Percentiles rank a stretch among this genome's conserved stretches.
Conservation (phyloP, 2,113 vertebrate genomes). For the Clarias magur region DNA sequence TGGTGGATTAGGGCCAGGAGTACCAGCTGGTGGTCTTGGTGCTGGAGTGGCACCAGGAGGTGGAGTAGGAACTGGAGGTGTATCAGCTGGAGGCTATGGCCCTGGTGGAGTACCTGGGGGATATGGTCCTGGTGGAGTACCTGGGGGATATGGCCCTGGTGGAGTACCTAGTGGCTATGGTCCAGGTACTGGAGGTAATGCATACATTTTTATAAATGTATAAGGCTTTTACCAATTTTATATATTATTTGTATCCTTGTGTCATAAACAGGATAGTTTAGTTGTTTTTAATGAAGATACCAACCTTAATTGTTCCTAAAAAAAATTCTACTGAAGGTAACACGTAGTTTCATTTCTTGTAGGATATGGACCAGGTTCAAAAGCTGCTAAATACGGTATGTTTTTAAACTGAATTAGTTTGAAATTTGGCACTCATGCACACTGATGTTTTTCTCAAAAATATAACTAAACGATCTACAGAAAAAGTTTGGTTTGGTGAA, state of each 20-base stretch:
- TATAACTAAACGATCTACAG: neutral
- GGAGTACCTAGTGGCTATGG: slow-evolving; percentile 24
- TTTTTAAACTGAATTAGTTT: neutral
- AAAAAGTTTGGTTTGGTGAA: neutral
- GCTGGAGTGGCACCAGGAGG: slow-evolving; percentile 26
- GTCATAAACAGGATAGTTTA: neutral
- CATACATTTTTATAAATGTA: neutral
- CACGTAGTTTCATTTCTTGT: slow-evolving; percentile 6
- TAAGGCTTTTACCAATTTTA: neutral
- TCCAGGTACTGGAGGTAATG: slow-evolving; percentile 50
- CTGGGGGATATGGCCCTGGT: slow-evolving; percentile 56
- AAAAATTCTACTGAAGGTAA: neutral
- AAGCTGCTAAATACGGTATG: slow-evolving; percentile 73
- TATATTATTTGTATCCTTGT: slow-evolving; percentile 20
- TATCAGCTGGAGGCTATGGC: slow-evolving; percentile 56
- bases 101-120: slow-evolving; percentile 56
- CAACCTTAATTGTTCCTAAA: neutral
- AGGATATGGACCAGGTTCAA: slow-evolving; percentile 67
- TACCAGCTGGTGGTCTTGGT: slow-evolving; percentile 30
- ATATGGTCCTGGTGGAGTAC: slow-evolving; percentile 62
- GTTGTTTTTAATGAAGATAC: neutral
- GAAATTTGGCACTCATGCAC: neutral
- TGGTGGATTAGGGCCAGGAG: slow-evolving; percentile 38
- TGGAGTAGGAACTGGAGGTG: slow-evolving; percentile 54
- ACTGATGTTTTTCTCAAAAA: neutral